Evolutionary conservation across 2,888 invertebrate genomes (phyloP).

Genomic region (Yponomeuta sedellus): DNA sequence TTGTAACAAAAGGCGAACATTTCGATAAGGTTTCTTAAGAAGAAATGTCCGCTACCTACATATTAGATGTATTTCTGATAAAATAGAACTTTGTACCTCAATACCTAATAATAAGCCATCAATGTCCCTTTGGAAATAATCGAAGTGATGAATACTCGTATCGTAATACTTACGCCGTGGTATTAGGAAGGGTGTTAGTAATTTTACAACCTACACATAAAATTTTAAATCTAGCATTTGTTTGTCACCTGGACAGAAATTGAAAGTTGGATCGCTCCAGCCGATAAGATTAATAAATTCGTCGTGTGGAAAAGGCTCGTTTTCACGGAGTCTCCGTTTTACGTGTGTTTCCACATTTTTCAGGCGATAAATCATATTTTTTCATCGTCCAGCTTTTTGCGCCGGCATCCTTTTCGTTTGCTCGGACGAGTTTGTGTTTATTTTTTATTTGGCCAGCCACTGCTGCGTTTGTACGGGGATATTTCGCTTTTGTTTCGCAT

Average conservation of each 20-base stretch:
- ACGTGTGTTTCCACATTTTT: constrained; percentile 76
- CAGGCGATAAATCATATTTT: constrained; percentile 76
- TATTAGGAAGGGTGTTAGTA: no score
- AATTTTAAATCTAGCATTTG: no score
- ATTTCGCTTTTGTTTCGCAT: constrained; percentile 58
- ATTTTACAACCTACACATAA: no score
- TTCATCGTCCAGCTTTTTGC: constrained; percentile 73
- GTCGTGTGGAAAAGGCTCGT: constrained; percentile 66
- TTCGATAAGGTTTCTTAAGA: no score
- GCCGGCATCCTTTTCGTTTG: constrained; percentile 47
- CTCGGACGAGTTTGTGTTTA: constrained; percentile 63
- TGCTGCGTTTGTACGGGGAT: constrained; percentile 33
- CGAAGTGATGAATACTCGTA: no score
- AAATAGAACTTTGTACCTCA: no score
- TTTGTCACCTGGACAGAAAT: background rate
- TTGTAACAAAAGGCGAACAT: no score
- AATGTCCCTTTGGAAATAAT: no score
- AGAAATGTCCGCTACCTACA: no score
- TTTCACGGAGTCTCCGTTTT: constrained; percentile 67
- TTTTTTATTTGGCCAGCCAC: constrained; percentile 16
- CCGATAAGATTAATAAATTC: constrained; percentile 73
- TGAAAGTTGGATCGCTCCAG: constrained; percentile 22
- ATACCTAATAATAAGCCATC: no score
- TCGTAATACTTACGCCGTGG: no score
- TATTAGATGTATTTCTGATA: no score